These are phyloP conservation scores for Tuta absoluta DNA, from an alignment of 2,888 invertebrate species.

Conservation along the genomic window DNA sequence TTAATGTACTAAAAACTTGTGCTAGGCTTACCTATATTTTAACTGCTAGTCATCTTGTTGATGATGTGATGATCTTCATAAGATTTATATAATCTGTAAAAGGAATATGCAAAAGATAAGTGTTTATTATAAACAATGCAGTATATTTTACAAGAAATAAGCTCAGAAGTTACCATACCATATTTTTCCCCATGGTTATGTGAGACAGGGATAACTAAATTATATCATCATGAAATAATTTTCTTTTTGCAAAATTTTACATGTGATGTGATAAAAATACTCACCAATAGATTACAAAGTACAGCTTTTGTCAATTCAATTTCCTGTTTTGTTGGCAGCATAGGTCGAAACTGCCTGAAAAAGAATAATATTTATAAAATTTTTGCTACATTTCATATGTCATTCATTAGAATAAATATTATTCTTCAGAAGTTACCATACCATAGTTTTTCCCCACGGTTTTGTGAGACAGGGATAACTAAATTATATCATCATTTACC, in stretches of 20 bases:
- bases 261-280: background rate
- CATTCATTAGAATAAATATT: background rate
- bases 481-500: constrained; percentile 56
- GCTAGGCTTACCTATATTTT: too few species aligned
- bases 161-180: constrained; percentile 64
- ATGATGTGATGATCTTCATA: too few species aligned
- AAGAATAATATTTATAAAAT: background rate
- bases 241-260: too few species aligned
- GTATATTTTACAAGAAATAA: background rate
- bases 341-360: background rate
- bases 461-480: constrained; percentile 70
- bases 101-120: background rate
- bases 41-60: too few species aligned
- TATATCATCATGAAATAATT: constrained; percentile 50
- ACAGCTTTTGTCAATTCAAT: too few species aligned
- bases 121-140: background rate
- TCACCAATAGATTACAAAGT: background rate
- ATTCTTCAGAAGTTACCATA: constrained; percentile 60
- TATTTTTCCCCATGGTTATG: constrained; percentile 57
- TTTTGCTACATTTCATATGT: background rate
- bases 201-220: constrained; percentile 69
- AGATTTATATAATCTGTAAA: background rate
- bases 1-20: too few species aligned
- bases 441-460: constrained; percentile 59
- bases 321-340: too few species aligned